Base-by-base conservation (phyloP, 1,140 invertebrate genomes). In the Pseudomyrmex sp. region DNA sequence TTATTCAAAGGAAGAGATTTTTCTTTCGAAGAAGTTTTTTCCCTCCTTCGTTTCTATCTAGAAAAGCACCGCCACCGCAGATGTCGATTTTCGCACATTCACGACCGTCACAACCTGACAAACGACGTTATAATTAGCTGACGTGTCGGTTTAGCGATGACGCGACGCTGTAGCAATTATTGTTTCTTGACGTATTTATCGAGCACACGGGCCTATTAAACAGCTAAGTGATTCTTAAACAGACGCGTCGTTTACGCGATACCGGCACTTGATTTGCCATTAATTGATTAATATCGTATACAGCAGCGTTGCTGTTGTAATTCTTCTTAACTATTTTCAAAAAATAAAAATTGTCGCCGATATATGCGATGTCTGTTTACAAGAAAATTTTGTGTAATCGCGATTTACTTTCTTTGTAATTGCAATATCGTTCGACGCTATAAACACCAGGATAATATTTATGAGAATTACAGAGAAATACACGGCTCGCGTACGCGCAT, bases 41-140 rank as follows among this genome's bases (percentile, higher is more conserved):
- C 56, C 44, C 18, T 50, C 23, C 20, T 76, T 26, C 20, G n/a
- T 70, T 70, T 72, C 46, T 5, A 48, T 20, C 69, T 80, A 35
- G 66, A 50, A 80, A 70, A 80, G 70, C 54, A 80, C 20, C 54
- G 54, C 76, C 54, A 66, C 54, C 76, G 48, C 59, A 80, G 66
- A 72, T 61, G 73, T 87, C 82, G 82, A 87, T 88, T 74, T 63
- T 84, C 50, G 56, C 66, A 70, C 50, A 59, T 84, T 87, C 82
- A 84, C 44, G 69, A 66, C 56, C 54, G 20, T 86, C 79, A 62
- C 66, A 83, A 76, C 66, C 35, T 84, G 85, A 87, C 69, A 80
- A 84, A 84, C 56, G 86, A 79, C 52, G 73, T 80, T 80, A 80
- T 80, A 80, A 80, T 80, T 80, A 80, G 52, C 15, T 23, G 54